Evolutionary conservation across 2,888 invertebrate species (phyloP), one percentile per base, ranked within the genome.

Genomic region (Nomada fucata): DNA sequence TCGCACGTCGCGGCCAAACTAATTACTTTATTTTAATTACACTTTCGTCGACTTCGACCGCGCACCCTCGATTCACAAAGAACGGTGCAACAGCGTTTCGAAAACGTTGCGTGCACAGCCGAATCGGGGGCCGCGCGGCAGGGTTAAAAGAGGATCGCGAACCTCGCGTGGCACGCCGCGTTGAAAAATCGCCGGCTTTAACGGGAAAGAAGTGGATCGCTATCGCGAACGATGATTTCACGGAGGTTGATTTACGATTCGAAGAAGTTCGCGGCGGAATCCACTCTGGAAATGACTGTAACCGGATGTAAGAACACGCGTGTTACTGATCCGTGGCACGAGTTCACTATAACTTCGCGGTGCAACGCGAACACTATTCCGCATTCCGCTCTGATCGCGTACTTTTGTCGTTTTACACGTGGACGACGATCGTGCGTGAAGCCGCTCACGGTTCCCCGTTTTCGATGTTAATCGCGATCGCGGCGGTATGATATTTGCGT

Each of bases 351-450:
- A 72, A 80, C 69, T 78, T 79, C 69, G 77, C 69, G 73, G 42
- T 20, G 47, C 3, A 15, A 11, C 15, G 11, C 47, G 50, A 60
- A 72, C 70, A 63, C 67, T 73, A 88, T 89, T 89, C 86, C 89
- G 89, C 89, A 89, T 89, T 89, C 89, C 86, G 65, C 15, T 20
- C 63, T 78, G 84, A 88, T 89, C 81, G 77, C 75, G 73, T 72
- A 81, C 86, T 81, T 82, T 85, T 84, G 69, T 75, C 65, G 70
- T 70, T 80, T 81, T 77, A n/a, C 65, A 44, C 23, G 18, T 63
- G 26, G 53, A 57, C 68, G 20, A 55, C 55, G 26, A 44, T 20
- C 60, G 55, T 52, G 53, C 36, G 68, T 55, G 42, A 55, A 50
- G n/a, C 52, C 11, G n/a, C 11, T 36, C 26, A 18, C 29, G n/a